Evolutionary conservation across 2,888 invertebrate genomes (phyloP).

Genomic region (Epistrophella euchroma): DNA sequence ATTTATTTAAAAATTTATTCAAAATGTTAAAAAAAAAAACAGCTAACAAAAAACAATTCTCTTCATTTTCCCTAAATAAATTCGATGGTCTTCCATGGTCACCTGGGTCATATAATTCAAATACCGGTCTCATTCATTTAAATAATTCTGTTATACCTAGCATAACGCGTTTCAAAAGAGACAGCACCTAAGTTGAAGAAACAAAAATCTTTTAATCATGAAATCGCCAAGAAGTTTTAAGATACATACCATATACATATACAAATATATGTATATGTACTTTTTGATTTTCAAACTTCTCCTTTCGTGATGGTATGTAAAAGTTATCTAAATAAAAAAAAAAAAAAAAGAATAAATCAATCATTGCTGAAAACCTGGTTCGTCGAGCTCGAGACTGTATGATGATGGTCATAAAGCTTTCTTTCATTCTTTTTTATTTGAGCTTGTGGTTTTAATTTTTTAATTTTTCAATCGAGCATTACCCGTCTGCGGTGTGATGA

Average conservation of each 20-base stretch:
- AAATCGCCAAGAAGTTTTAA: constrained; percentile 19
- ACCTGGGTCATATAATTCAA: constrained; percentile 30
- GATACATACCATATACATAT: background rate
- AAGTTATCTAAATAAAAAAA: background rate
- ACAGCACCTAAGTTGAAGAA: background rate
- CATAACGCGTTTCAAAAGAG: constrained; percentile 39
- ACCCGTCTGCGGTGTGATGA: too few relatives aligned
- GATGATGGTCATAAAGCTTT: constrained; percentile 6
- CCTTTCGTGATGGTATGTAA: constrained; percentile 22
- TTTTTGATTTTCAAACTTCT: constrained; percentile 27
- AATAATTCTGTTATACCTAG: constrained; percentile 24
- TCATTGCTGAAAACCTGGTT: constrained; percentile 10
- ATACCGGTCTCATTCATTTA: constrained; percentile 60
- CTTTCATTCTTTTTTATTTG: background rate
- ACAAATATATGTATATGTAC: background rate
- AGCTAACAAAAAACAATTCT: constrained; percentile 12
- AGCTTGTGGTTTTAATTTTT: constrained; percentile 15
- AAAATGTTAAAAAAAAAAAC: background rate
- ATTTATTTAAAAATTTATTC: constrained; percentile 15
- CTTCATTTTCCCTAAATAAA: constrained; percentile 19
- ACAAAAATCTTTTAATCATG: constrained; percentile 42
- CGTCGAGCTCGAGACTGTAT: background rate
- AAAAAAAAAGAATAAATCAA: constrained; percentile 12
- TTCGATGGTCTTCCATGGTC: constrained; percentile 59
- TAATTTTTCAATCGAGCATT: background rate